A percentile compares a stretch with the other conserved stretches of the same genome.
These are phyloP conservation scores for Pterocles orientalis DNA, from an alignment of 2,113 vertebrate genomes.

Conservation along the genomic window DNA sequence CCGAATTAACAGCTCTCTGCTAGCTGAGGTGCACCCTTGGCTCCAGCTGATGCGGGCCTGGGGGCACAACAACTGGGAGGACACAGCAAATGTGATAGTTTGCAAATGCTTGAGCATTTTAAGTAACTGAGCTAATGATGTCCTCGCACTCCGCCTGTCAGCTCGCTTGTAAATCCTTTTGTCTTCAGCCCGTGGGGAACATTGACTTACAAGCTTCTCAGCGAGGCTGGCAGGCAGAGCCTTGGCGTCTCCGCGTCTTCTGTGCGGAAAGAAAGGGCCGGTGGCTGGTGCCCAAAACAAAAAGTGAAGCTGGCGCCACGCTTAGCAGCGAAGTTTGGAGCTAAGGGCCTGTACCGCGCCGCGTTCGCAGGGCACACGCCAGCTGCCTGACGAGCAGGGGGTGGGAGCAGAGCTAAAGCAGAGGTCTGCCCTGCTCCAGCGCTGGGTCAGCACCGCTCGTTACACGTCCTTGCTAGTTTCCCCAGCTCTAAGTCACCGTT, in stretches of 20 bases:
- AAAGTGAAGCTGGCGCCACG: neutral
- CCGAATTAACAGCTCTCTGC: neutral
- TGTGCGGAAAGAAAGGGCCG: neutral
- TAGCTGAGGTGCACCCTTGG: neutral
- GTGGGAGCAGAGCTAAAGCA: neutral
- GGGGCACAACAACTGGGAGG: neutral
- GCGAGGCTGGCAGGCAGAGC: neutral
- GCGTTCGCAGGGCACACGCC: neutral
- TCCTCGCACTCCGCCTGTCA: neutral
- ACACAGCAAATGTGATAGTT: neutral
- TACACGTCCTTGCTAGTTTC: rapidly evolving
- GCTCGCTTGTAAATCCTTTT: neutral
- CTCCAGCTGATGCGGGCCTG: neutral
- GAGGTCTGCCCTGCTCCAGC: neutral
- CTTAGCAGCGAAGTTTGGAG: neutral
- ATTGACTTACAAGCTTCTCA: rapidly evolving
- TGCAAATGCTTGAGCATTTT: neutral
- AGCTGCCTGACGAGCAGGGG: neutral
- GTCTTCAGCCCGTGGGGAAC: neutral
- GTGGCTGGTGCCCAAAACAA: neutral
- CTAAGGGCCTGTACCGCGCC: rapidly evolving
- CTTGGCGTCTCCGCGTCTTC: neutral
- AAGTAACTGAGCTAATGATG: neutral
- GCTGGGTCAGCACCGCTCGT: rapidly evolving
- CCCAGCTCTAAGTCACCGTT: neutral